phyloP scores from a whole-genome alignment of 1,140 invertebrate species.

The Panagrolaimus sp. region DNA sequence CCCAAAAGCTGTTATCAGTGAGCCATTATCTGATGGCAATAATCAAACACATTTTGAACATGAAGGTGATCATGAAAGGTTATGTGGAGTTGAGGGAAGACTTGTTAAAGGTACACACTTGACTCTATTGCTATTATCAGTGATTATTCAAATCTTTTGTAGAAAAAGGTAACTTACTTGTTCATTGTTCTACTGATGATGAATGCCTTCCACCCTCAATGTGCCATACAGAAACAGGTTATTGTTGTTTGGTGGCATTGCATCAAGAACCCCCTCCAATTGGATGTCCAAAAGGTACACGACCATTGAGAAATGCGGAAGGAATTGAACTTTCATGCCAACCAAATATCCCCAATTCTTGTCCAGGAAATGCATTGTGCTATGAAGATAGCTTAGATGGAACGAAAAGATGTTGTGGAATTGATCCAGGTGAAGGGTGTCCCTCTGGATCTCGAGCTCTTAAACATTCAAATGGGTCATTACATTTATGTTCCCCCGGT shows the following conservation, averaged over 20 bases:
- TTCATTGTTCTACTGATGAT: constrained; percentile 20
- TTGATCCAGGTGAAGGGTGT: constrained; percentile 40
- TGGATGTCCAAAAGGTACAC: constrained; percentile 45
- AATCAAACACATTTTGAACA: constrained; percentile 20
- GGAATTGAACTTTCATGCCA: constrained; percentile 31
- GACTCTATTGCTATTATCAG: neutral
- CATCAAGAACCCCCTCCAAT: constrained; percentile 42
- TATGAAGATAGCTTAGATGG: constrained; percentile 23
- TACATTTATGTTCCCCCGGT: constrained; percentile 33
- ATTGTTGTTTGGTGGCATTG: constrained; percentile 37
- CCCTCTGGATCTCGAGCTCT: constrained; percentile 36
- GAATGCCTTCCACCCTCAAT: constrained; percentile 42
- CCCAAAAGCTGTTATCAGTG: constrained; percentile 13
- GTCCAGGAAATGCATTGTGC: constrained; percentile 17
- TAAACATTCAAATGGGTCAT: constrained; percentile 23
- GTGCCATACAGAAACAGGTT: constrained; percentile 25
- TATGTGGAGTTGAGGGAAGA: constrained; percentile 25
- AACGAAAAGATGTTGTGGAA: constrained; percentile 22
- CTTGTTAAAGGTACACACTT: constrained; percentile 26
- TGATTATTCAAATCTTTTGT: constrained; percentile 6
- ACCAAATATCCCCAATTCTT: constrained; percentile 27
- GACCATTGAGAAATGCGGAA: constrained; percentile 20
- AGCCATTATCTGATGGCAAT: neutral
- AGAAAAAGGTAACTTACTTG: constrained; percentile 30
- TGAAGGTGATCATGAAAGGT: constrained; percentile 27